phyloP scores from a whole-genome alignment of 1,140 invertebrate genomes.

The Zaprionus tsacasi region DNA sequence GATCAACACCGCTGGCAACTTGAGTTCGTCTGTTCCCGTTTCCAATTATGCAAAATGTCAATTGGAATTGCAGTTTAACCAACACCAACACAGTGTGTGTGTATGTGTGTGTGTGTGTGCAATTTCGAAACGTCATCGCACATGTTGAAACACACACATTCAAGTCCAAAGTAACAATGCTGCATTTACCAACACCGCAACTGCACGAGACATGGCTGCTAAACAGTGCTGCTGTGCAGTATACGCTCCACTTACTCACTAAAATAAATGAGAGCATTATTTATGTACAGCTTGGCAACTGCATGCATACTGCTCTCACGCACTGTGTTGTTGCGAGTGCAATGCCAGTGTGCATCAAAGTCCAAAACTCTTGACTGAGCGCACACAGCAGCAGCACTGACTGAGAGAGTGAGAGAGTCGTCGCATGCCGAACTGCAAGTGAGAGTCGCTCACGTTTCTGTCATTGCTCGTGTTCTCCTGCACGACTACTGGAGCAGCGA shows the following conservation, averaged over 20 bases:
- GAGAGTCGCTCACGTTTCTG: neutral
- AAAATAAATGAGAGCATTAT: neutral
- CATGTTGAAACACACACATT: constrained; percentile 53
- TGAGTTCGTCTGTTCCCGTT: constrained; percentile 14
- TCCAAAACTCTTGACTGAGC: constrained; percentile 35
- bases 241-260: neutral
- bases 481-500: constrained; percentile 3
- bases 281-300: constrained; percentile 1
- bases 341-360: constrained; percentile 31
- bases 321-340: constrained; percentile 36
- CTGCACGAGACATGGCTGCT: constrained; percentile 24
- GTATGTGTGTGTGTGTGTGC: constrained; percentile 4
- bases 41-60: constrained; percentile 48
- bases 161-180: constrained; percentile 60
- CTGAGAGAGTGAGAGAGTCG: neutral
- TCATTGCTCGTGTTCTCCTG: neutral
- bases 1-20: no score
- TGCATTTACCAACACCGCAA: constrained; percentile 34
- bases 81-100: neutral
- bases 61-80: constrained; percentile 37
- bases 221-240: constrained; percentile 29
- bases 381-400: neutral
- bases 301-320: constrained; percentile 9
- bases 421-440: neutral
- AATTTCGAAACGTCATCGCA: constrained; percentile 59